These are phyloP conservation scores for Rhabdomys pumilio DNA, from an alignment of 2,797 vertebrate species.

Conservation along the genomic window DNA sequence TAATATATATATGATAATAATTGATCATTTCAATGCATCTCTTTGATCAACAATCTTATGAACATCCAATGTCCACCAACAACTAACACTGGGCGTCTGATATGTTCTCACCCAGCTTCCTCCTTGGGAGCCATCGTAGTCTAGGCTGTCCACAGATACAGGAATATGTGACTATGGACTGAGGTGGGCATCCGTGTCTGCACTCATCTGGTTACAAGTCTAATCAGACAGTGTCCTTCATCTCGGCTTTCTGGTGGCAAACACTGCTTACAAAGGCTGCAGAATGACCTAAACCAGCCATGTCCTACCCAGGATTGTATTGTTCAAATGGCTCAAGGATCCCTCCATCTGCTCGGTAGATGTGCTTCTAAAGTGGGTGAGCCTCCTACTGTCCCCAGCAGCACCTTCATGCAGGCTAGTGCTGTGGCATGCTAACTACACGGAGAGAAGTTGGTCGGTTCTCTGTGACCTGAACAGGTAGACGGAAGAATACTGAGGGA, in stretches of 20 bases:
- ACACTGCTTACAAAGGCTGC: background rate
- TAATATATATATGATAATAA: background rate
- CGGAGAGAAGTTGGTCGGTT: background rate
- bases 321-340: background rate
- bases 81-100: background rate
- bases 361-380: background rate
- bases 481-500: rapidly evolving
- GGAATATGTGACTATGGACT: rapidly evolving
- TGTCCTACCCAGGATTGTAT: background rate
- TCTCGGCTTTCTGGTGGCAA: background rate
- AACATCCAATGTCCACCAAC: background rate
- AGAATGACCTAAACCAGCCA: background rate
- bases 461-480: background rate
- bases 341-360: background rate
- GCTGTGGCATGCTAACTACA: background rate
- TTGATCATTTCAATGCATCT: background rate
- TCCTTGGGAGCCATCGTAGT: background rate
- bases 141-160: background rate
- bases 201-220: background rate
- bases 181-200: background rate
- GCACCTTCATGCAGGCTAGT: background rate
- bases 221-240: background rate
- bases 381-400: background rate
- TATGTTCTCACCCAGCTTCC: background rate
- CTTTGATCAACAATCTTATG: background rate